Percentiles rank a stretch among this genome's conserved stretches.
Evolutionary conservation across 2,797 vertebrate genomes (phyloP).

Genomic region (Pachyuromys duprasi): DNA sequence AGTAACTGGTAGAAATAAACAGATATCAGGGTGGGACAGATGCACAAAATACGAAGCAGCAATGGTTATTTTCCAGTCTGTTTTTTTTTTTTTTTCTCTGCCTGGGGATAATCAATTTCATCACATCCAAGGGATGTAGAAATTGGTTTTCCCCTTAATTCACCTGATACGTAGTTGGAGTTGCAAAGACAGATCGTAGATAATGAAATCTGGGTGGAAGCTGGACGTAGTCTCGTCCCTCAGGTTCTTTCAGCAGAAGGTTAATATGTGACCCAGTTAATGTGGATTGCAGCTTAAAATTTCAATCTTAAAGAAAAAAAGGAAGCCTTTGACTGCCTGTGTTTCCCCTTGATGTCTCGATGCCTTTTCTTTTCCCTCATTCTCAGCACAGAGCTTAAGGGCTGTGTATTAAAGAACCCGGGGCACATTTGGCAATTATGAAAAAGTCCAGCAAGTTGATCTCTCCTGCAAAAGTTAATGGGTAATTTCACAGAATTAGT

Average conservation of each 20-base stretch:
- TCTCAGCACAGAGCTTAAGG: conserved; percentile 47
- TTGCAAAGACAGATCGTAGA: conserved; percentile 65
- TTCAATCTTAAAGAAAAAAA: conserved; percentile 62
- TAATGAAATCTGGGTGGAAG: conserved; percentile 65
- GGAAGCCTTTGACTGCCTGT: conserved; percentile 53
- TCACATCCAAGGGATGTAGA: conserved; percentile 53
- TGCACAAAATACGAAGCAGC: conserved; percentile 51
- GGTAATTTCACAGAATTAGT: conserved; percentile 68
- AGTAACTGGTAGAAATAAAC: conserved; percentile 74
- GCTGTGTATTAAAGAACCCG: not conserved
- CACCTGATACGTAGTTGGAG: conserved; percentile 53
- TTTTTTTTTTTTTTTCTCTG: conserved; percentile 60
- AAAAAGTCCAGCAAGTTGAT: conserved; percentile 55
- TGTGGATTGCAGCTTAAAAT: conserved; percentile 61
- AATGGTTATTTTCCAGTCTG: conserved; percentile 65
- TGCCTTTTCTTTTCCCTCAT: conserved; percentile 47
- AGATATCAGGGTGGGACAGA: conserved; percentile 70
- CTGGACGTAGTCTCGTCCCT: not conserved
- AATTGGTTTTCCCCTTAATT: conserved; percentile 78
- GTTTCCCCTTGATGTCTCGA: not conserved
- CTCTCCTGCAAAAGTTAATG: conserved; percentile 66
- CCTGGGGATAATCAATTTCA: conserved; percentile 77
- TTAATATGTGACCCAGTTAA: conserved; percentile 66
- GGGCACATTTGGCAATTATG: conserved; percentile 74
- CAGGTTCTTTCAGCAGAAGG: conserved; percentile 48